Base-by-base conservation (phyloP, 92 coral and sea anemone species). In the Heteractis magnifica region DNA sequence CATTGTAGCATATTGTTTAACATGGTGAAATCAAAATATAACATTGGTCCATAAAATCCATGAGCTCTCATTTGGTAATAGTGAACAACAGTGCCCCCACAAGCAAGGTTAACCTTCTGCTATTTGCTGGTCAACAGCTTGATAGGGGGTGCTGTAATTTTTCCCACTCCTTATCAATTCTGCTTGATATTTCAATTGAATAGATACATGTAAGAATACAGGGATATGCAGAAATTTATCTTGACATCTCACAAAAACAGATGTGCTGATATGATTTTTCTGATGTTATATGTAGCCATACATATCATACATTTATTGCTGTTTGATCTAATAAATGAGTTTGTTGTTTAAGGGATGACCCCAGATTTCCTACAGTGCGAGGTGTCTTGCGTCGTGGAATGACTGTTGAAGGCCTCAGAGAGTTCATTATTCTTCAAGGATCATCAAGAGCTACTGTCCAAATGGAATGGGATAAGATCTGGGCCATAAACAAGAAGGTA, bases 401-500 rank as follows among this genome's bases (percentile, higher is more conserved):
- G 99, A 96, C 99, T 52, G 99, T 96, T 3, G 94, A 94, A 79
- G 99, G 99, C 64, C 85, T 96, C 49, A 87, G 94, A 52, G 99
- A 96, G 77, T 96, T 96, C 79, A 96, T 96, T 18, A 92, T 96
- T 56, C 82, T 91, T 56, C 99, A 96, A 88, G 99, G 99, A 20
- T 94, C 97, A 71, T 96, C 99, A 12, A 96, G 94, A 79, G 92
- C 99, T 21, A 96, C 94, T 86, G 99, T 96, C 18, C 99, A 96
- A 85, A 96, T 96, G 99, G 99, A 94, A 72, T 96, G 99, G 99
- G 99, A 96, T 83, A 96, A 96, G 77, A 96, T 96, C 34, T 96
- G 99, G 99, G 92, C 99, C 11, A 91, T 96, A 62, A 96, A 96
- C 90, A 94, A 94, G 77, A 96, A 96, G 98, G 98, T 95, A 77